Evolutionary conservation across 2,888 invertebrate species (phyloP), one percentile per base, ranked within the genome.

Genomic region (Punctoribates punctum): DNA sequence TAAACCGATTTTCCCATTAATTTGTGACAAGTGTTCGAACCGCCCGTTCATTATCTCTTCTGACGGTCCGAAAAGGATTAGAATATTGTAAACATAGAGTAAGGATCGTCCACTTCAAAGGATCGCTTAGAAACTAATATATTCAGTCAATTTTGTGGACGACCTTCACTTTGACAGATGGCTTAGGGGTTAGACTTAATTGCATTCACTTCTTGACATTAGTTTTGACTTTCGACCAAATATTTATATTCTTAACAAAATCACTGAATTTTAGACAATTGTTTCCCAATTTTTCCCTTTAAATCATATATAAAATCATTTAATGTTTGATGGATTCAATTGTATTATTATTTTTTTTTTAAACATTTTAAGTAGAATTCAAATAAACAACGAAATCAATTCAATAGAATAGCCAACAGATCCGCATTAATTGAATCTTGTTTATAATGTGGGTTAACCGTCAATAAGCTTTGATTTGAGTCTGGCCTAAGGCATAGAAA

Each of bases 81-180:
- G n/a, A n/a, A n/a, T n/a, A n/a, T n/a, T n/a, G n/a, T 20, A 60
- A 25, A 25, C 23, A 23, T 17, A 11, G 25, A 23, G 23, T 15
- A 60, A 11, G 15, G 3, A 60, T 60, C 20, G 60, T 60, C 60
- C 60, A 60, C 60, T 60, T 60, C 27, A 60, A 60, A 60, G 25
- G 60, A 5, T 60, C 3, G 17, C 9, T 65, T 9, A 65, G 34
- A 13, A 5, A 65, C 6, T 65, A 29, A 65, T 65, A 65, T 15
- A 65, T 65, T 11, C 17, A 29, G 6, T 65, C 65, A 65, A 34
- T 65, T 1, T 6, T 17, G 29, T 8, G 17, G 6, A 29, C 34
- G 65, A 65, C 65, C 65, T 65, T 65, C 65, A 27, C 25, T 29
- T 65, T 65, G 65, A 34, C 65, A 65, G 65, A 65, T 65, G 65